These are phyloP conservation scores for Elephantulus edwardii DNA, from an alignment of 2,113 vertebrate species.

Conservation along the genomic window DNA sequence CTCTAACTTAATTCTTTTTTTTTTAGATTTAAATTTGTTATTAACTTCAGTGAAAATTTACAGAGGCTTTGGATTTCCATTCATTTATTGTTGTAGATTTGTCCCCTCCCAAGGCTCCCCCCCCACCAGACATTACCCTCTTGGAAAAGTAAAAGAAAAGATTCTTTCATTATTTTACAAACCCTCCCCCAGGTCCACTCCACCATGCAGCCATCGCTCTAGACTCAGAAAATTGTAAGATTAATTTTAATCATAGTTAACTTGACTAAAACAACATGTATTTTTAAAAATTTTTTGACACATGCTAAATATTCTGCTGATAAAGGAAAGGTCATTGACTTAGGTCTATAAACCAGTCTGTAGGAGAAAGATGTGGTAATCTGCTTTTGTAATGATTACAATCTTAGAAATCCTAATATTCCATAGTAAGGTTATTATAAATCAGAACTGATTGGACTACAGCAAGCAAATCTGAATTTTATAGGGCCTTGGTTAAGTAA, in stretches of 20 bases:
- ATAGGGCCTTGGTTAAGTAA: constrained; percentile 26
- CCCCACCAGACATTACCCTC: too few species aligned
- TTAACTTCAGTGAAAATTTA: too few species aligned
- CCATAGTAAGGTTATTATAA: neutral
- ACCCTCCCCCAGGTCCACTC: too few species aligned
- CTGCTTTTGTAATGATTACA: neutral
- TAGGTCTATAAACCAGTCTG: too few species aligned
- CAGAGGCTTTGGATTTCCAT: too few species aligned
- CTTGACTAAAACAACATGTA: neutral
- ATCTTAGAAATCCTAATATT: neutral
- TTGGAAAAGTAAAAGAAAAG: too few species aligned
- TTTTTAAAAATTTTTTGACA: neutral
- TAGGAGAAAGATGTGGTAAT: neutral
- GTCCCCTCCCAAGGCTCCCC: too few species aligned
- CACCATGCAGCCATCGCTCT: too few species aligned
- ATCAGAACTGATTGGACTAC: neutral
- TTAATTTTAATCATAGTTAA: neutral
- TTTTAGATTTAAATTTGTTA: too few species aligned
- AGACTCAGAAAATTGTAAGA: neutral
- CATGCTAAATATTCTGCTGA: neutral
- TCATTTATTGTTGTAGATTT: too few species aligned
- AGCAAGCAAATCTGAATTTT: neutral
- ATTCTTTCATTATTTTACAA: too few species aligned
- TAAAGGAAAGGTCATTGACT: neutral
- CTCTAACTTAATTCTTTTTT: too few species aligned